Evolutionary conservation across 2,888 invertebrate genomes (phyloP).

Genomic region (Acholoe squamosa): DNA sequence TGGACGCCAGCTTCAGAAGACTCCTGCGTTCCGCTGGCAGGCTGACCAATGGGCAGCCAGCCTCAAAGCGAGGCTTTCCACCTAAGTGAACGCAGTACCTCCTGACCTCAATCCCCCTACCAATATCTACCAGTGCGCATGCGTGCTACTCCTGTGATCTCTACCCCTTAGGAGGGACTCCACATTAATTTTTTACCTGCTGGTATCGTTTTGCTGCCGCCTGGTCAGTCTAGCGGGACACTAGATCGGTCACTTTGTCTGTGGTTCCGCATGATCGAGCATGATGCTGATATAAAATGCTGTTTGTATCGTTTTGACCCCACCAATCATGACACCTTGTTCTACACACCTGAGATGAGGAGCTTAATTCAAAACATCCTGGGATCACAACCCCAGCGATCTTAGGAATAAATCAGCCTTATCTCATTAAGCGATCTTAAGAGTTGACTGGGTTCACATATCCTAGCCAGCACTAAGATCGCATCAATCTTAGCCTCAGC

Average conservation of each 20-base stretch:
- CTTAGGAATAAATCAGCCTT: too few species aligned
- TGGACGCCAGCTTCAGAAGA: not conserved
- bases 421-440: too few species aligned
- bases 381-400: too few species aligned
- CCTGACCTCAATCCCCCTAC: not conserved
- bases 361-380: too few species aligned
- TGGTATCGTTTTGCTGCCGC: slow-evolving; percentile 14
- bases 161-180: not conserved
- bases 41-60: slow-evolving; percentile 54
- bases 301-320: slow-evolving; percentile 23
- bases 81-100: not conserved
- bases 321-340: not conserved
- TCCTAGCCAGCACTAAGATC: too few species aligned
- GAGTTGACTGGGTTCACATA: too few species aligned
- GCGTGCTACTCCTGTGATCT: slow-evolving; percentile 8
- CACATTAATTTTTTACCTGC: slow-evolving; percentile 51
- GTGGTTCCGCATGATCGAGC: not conserved
- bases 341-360: too few species aligned
- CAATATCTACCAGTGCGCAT: too few species aligned
- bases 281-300: not conserved
- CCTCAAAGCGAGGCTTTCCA: slow-evolving; percentile 49
- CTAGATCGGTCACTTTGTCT: slow-evolving; percentile 16
- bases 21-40: slow-evolving; percentile 39
- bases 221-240: slow-evolving; percentile 32
- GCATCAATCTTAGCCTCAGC: too few species aligned